Conservation (phyloP, 2,888 invertebrate species). For the Lochmaea crataegi region DNA sequence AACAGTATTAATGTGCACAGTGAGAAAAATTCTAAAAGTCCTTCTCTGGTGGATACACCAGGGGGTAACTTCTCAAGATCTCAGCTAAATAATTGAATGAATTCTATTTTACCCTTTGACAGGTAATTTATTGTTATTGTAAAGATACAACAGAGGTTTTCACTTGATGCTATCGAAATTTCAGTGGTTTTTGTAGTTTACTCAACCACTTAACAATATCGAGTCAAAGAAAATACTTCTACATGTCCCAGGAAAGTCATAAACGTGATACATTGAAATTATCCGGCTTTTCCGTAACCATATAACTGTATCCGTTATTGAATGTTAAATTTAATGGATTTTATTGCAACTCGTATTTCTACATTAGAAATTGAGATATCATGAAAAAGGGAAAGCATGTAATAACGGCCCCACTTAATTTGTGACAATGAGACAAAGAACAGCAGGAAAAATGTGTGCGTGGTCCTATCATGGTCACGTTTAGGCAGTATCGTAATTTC, state of each 20-base stretch:
- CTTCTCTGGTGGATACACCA: constrained; percentile 8
- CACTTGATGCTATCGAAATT: no score
- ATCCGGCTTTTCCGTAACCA: no score
- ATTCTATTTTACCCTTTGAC: constrained; percentile 13
- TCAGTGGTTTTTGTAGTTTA: no score
- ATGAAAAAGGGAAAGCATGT: neutral
- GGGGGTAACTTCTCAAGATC: constrained; percentile 26
- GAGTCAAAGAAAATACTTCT: no score
- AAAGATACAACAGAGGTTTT: no score
- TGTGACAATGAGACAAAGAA: neutral
- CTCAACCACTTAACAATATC: no score
- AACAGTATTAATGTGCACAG: constrained; percentile 25
- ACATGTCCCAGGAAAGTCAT: no score
- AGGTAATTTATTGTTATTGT: constrained; percentile 6
- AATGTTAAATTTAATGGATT: neutral
- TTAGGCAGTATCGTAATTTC: neutral
- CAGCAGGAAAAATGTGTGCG: neutral
- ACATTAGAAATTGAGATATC: neutral
- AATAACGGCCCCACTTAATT: neutral
- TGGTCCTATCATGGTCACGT: neutral
- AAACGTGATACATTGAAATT: no score
- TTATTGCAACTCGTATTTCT: neutral
- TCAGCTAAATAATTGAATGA: constrained; percentile 9
- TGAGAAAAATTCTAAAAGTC: constrained; percentile 22
- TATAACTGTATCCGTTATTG: neutral